These are phyloP conservation scores for Acleris laterana DNA, from an alignment of 2,888 invertebrate species.

Conservation along the genomic window DNA sequence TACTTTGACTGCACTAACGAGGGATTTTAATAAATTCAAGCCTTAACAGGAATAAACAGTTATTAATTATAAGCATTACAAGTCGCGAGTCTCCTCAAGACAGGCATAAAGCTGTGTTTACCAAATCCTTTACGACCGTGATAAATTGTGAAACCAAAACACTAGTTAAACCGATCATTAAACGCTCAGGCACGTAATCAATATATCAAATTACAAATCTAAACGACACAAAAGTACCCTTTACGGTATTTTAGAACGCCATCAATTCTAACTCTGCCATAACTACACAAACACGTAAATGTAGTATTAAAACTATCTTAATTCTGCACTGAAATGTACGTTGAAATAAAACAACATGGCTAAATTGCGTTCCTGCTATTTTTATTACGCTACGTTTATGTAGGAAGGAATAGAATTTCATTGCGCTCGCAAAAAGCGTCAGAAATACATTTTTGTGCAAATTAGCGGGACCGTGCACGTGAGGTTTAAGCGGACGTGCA, in stretches of 20 bases:
- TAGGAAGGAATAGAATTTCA: slow-evolving; percentile 42
- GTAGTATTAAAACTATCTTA: not conserved
- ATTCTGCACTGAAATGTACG: slow-evolving; percentile 8
- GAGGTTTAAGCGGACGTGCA: slow-evolving; percentile 23
- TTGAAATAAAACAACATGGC: slow-evolving; percentile 15
- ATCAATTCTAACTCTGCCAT: not conserved
- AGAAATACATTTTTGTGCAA: slow-evolving; percentile 50
- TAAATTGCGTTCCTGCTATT: slow-evolving; percentile 36
- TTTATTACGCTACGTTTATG: slow-evolving; percentile 41
- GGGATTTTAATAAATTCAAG: too few relatives aligned
- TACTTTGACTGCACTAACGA: too few relatives aligned
- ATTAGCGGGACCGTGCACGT: slow-evolving; percentile 46
- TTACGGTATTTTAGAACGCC: slow-evolving; percentile 1
- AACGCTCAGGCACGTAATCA: not conserved
- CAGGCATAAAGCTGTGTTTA: too few relatives aligned
- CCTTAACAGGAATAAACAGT: too few relatives aligned
- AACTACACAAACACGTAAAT: not conserved
- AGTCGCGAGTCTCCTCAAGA: too few relatives aligned
- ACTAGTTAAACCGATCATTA: not conserved
- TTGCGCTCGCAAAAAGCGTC: slow-evolving; percentile 44
- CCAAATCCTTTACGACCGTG: too few relatives aligned
- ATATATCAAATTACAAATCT: not conserved
- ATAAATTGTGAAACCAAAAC: not conserved
- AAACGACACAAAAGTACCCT: not conserved
- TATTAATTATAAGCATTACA: too few relatives aligned